phyloP scores from a whole-genome alignment of 2,888 invertebrate genomes.

The Smittia sp. region DNA sequence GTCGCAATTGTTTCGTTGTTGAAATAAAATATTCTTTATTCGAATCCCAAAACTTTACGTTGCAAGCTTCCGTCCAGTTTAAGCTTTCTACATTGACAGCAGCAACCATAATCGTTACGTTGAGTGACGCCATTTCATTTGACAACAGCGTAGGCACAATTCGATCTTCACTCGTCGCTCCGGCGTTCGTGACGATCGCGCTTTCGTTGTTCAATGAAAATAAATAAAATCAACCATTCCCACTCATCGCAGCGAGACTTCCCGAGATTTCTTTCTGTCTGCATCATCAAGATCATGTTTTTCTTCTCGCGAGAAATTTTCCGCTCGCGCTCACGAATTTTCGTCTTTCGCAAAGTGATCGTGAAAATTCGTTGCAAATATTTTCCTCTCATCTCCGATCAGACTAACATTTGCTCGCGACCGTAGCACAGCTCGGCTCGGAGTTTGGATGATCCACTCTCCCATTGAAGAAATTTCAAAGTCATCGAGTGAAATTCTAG shows the following conservation, averaged over 20 bases:
- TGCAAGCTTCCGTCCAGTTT: no score
- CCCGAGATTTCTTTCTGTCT: not conserved
- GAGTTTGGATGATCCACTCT: not conserved
- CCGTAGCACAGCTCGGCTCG: slow-evolving; percentile 4
- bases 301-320: not conserved
- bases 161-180: no score
- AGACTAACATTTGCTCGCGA: slow-evolving; percentile 25
- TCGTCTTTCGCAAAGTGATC: slow-evolving; percentile 34
- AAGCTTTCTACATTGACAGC: no score
- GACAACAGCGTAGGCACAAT: not conserved
- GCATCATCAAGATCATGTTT: not conserved
- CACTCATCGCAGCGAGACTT: not conserved
- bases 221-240: not conserved
- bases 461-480: slow-evolving; percentile 5
- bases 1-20: no score
- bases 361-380: slow-evolving; percentile 35
- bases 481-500: not conserved
- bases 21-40: no score
- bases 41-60: no score
- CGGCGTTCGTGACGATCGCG: not conserved
- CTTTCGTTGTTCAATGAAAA: not conserved
- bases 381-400: slow-evolving; percentile 19
- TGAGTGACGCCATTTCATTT: not conserved
- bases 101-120: no score
- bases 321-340: slow-evolving; percentile 11